Evolutionary conservation across 2,113 vertebrate genomes (phyloP), one percentile per base, ranked within the genome.

Genomic region (Scartelaos histophorus): DNA sequence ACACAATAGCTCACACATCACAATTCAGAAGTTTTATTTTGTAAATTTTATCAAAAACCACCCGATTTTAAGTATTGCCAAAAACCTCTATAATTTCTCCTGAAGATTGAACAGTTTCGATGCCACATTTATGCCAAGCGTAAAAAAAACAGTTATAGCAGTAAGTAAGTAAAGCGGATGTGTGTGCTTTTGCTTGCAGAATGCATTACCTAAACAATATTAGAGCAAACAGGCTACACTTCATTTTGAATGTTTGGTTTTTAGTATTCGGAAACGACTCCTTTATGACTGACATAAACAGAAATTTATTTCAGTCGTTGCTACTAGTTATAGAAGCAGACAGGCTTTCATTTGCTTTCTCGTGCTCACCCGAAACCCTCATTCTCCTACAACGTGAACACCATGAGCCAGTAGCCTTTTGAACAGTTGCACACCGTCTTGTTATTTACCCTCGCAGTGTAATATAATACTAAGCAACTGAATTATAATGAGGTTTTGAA

Each of bases 401-500:
- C 67, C 70, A 74, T 57, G 21, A 73, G 81, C 82, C 85, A 87
- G 81, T 79, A 87, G 80, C 72, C 72, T 76, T 70, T 56, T 66
- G 85, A 87, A 87, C 81, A 87, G 79, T 77, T 0, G 24, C 69
- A 68, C 81, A 79, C 78, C 69, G 62, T 79, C 81, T 78, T 76
- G 73, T 83, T 82, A 84, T 88, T 84, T 87, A 86, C 78, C 82
- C 82, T 76, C 70, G 69, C 74, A 82, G 81, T 87, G 84, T 76
- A 88, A 88, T 91, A 88, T 88, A 91, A 91, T 78, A 73, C 81
- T 73, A 79, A 85, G 83, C 85, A 85, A 89, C 82, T 80, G 88
- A 87, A 80, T 85, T 64, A 78, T 90, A 93, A 94, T 90, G 89
- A 90, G 81, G 84, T 88, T 88, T 82, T 80, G 66, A 90, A 86